Percentiles rank a stretch among this genome's conserved stretches.
Conservation (phyloP, 2,797 vertebrate species). For the Trematomus bernacchii region DNA sequence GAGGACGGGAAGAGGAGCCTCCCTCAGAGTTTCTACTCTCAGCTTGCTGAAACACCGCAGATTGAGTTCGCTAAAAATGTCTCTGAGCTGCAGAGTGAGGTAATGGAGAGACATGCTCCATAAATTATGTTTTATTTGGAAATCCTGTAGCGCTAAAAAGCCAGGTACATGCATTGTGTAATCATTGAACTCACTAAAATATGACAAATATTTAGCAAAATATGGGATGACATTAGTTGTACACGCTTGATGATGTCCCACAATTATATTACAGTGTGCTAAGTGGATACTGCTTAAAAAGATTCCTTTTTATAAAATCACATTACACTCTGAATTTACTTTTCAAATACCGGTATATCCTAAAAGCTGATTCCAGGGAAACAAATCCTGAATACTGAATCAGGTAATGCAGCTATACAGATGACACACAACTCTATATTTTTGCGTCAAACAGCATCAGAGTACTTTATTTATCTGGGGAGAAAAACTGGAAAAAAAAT, state of each 20-base stretch:
- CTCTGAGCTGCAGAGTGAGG: conserved; percentile 67
- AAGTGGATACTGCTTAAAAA: background rate
- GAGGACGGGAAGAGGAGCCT: conserved; percentile 81
- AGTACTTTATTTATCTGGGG: no score
- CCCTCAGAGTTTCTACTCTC: conserved; percentile 87
- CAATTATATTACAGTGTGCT: no score
- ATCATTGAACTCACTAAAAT: no score
- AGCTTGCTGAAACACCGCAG: conserved; percentile 68
- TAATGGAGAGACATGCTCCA: background rate
- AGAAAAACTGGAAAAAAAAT: no score
- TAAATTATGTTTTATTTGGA: background rate
- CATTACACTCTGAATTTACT: no score
- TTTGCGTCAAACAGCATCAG: no score
- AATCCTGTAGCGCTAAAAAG: background rate
- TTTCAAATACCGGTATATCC: no score
- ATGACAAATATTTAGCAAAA: no score
- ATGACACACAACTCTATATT: background rate
- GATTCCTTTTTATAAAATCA: no score
- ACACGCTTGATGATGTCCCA: background rate
- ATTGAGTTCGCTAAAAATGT: conserved; percentile 61
- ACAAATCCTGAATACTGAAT: no score
- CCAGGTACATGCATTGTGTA: no score
- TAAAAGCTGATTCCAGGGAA: no score
- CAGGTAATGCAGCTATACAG: background rate
- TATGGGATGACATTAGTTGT: background rate